Conservation (phyloP, 2,888 invertebrate genomes). For the Sclerodermus sp. region DNA sequence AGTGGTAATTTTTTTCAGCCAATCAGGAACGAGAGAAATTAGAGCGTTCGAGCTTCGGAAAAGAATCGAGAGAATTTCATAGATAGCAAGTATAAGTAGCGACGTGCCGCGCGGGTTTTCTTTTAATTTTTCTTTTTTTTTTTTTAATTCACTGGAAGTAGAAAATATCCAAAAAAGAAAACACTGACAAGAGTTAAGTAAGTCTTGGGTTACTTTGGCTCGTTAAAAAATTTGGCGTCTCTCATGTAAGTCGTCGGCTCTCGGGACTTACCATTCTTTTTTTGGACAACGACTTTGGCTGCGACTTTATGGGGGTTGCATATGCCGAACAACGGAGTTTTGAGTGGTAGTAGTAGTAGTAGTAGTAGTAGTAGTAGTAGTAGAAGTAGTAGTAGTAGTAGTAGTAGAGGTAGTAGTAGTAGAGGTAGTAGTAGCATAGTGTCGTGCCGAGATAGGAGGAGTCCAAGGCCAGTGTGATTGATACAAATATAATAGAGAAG, state of each 20-base stretch:
- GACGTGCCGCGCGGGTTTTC: neutral
- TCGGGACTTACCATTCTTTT: slow-evolving; percentile 59
- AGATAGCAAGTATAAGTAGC: too few relatives aligned
- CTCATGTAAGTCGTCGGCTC: slow-evolving; percentile 53
- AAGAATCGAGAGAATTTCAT: too few relatives aligned
- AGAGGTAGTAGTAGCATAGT: slow-evolving; percentile 55
- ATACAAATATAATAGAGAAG: slow-evolving; percentile 58
- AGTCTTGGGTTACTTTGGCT: slow-evolving; percentile 24
- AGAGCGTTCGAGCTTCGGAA: too few relatives aligned
- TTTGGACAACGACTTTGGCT: slow-evolving; percentile 60
- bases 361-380: slow-evolving; percentile 31
- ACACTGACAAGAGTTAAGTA: slow-evolving; percentile 4
- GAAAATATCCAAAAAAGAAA: neutral
- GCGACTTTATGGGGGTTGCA: slow-evolving; percentile 56
- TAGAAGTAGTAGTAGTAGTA: slow-evolving; percentile 32
- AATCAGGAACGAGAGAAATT: too few relatives aligned
- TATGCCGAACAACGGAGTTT: slow-evolving; percentile 56
- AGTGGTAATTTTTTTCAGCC: too few relatives aligned
- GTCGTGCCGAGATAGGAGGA: slow-evolving; percentile 58
- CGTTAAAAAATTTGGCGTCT: slow-evolving; percentile 37
- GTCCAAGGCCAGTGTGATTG: slow-evolving; percentile 59
- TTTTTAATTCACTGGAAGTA: neutral
- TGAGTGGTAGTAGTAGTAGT: slow-evolving; percentile 53
- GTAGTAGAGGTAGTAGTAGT: slow-evolving; percentile 47
- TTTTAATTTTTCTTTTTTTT: too few relatives aligned